Base-by-base conservation (phyloP, 2,888 invertebrate genomes). In the Amblyjoppa fuscipennis region DNA sequence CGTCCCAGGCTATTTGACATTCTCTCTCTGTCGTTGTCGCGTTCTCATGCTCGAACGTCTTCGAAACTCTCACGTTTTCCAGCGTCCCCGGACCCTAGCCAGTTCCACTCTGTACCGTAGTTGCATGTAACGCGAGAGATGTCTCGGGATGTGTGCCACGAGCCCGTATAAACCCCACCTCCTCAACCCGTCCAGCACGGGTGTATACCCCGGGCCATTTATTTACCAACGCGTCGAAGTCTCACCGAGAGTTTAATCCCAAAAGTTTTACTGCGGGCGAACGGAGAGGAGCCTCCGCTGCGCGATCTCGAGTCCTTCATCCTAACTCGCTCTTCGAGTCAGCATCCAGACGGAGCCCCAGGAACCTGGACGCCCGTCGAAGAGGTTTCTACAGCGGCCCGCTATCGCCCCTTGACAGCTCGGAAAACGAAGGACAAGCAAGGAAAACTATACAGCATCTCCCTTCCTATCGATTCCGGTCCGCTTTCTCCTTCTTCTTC, bases 161-260 rank as follows among this genome's bases (percentile, higher is more conserved):
- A 64, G 70, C 83, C 79, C 83, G 79, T 80, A 84, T 80, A 83
- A 75, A 49, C 5, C 79, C 83, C 79, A 56, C 75, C 79, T 70
- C 61, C 69, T 73, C 73, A 59, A 25, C 41, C 11, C 41, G 41
- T 41, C 41, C 41, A 74, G 31, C 25, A 53, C 45, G 78, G 34
- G 69, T 73, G 31, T 69, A 51, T 74, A 75, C 31, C 61, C 31
- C 61, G 66, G 6, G 77, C 83, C 81, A 87, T 87, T 86, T 85
- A 85, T 86, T 86, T 85, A 87, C 85, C 77, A 73, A 81, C 81
- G 71, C 83, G 83, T 83, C 85, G 73, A 87, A 87, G 77, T 71
- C 80, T 77, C 61, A 61, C 80, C 76, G 80, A 75, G 86, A 87
- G 78, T 87, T 83, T 86, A 86, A 87, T 87, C 87, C 80, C 66